phyloP scores from a whole-genome alignment of 2,888 invertebrate species.

The Orchestes rusci region DNA sequence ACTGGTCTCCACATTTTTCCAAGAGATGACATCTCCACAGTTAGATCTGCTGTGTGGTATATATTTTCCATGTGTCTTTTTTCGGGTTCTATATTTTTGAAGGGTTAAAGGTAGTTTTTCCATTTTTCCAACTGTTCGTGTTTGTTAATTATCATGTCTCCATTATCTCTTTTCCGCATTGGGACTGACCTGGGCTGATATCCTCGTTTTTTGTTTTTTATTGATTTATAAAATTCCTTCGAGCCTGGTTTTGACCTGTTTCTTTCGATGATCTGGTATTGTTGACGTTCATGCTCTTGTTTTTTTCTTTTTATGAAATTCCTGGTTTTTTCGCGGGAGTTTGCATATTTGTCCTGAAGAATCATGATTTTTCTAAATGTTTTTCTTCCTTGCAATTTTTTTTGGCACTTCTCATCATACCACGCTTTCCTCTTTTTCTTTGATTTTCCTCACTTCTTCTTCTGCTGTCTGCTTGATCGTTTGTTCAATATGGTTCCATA shows the following conservation, averaged over 20 bases:
- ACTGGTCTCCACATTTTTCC: background rate
- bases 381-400: background rate
- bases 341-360: background rate
- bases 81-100: background rate
- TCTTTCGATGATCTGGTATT: too few species aligned
- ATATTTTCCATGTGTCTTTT: background rate
- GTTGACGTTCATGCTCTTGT: background rate
- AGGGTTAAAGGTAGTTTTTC: background rate
- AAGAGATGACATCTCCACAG: background rate
- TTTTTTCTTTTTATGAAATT: background rate
- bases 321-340: background rate
- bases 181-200: background rate
- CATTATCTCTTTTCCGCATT: background rate
- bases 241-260: too few species aligned
- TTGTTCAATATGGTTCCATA: background rate
- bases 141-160: background rate
- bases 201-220: too few species aligned
- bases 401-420: background rate
- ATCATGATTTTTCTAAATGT: too few species aligned
- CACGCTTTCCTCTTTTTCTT: background rate
- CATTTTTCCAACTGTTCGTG: background rate
- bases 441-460: too few species aligned
- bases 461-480: too few species aligned
- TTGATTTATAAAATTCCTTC: too few species aligned
- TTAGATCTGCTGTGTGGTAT: background rate